Percentiles rank a stretch among this genome's conserved stretches.
Evolutionary conservation across 2,888 invertebrate species (phyloP).

Genomic region (Parnassius mnemosyne): DNA sequence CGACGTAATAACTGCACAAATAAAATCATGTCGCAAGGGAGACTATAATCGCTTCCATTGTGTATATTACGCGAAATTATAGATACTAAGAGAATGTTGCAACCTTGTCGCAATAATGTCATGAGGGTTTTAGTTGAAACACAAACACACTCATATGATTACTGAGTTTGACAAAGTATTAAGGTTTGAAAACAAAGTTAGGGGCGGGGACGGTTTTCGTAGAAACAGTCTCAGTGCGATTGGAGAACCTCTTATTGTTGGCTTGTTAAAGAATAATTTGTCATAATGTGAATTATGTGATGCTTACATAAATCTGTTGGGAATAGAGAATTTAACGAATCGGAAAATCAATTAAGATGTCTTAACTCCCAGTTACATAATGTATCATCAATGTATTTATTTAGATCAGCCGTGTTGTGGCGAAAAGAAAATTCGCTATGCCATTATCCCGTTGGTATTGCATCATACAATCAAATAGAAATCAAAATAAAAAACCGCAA

Average conservation of each 20-base stretch:
- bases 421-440: too few species aligned
- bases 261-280: conserved; percentile 74
- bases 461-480: too few species aligned
- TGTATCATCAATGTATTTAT: too few species aligned
- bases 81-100: conserved; percentile 48
- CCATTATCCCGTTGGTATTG: too few species aligned
- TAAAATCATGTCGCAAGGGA: conserved; percentile 77
- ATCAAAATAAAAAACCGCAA: too few species aligned
- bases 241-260: conserved; percentile 74
- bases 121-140: conserved; percentile 33
- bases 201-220: conserved; percentile 18
- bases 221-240: conserved; percentile 50
- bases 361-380: too few species aligned
- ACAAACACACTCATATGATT: conserved; percentile 2
- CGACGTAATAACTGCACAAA: conserved; percentile 78
- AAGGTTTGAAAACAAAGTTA: conserved; percentile 30
- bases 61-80: conserved; percentile 67
- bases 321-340: conserved; percentile 11
- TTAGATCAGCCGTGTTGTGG: too few species aligned
- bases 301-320: conserved; percentile 55
- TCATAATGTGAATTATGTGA: conserved; percentile 56
- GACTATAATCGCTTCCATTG: conserved; percentile 73
- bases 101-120: conserved; percentile 55
- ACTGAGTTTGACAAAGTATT: conserved; percentile 61
- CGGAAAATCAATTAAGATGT: too few species aligned